Evolutionary conservation across 2,113 vertebrate species (phyloP).

Genomic region (Hymenochirus boettgeri): DNA sequence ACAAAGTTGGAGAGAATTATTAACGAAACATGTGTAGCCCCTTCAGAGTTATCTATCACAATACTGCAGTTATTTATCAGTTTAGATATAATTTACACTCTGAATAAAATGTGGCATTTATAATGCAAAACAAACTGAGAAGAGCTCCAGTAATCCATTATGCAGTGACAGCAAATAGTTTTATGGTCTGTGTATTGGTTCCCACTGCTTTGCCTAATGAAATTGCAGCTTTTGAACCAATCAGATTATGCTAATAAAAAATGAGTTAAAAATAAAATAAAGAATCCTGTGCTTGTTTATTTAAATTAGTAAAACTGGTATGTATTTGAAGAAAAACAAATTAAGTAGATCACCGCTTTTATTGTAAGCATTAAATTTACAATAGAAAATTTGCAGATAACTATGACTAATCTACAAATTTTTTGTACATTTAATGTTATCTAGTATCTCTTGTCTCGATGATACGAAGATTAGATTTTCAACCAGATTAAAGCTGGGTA

Average conservation of each 20-base stretch:
- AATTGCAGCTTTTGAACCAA: slow-evolving; percentile 40
- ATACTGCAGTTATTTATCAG: neutral
- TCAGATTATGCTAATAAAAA: slow-evolving; percentile 38
- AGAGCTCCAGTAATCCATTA: slow-evolving; percentile 6
- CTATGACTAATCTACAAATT: too few relatives aligned
- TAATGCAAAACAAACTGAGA: slow-evolving; percentile 27
- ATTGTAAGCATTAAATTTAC: too few relatives aligned
- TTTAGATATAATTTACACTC: neutral
- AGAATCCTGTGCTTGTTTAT: too few relatives aligned
- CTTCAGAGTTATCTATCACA: slow-evolving; percentile 7
- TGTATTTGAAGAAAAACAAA: too few relatives aligned
- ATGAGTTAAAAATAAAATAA: slow-evolving; percentile 28
- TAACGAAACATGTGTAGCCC: neutral
- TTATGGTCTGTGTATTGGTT: slow-evolving; percentile 44
- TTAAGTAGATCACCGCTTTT: too few relatives aligned
- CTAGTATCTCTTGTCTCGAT: too few relatives aligned
- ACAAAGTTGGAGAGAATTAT: too few relatives aligned
- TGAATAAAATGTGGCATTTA: slow-evolving; percentile 1
- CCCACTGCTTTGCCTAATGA: slow-evolving; percentile 38
- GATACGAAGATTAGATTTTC: too few relatives aligned
- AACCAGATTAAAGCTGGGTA: too few relatives aligned
- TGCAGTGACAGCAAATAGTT: slow-evolving; percentile 30
- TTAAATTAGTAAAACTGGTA: too few relatives aligned
- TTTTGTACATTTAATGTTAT: too few relatives aligned
- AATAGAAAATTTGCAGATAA: too few relatives aligned